Conservation (phyloP, 1,140 invertebrate genomes). For the Papilio glaucus region DNA sequence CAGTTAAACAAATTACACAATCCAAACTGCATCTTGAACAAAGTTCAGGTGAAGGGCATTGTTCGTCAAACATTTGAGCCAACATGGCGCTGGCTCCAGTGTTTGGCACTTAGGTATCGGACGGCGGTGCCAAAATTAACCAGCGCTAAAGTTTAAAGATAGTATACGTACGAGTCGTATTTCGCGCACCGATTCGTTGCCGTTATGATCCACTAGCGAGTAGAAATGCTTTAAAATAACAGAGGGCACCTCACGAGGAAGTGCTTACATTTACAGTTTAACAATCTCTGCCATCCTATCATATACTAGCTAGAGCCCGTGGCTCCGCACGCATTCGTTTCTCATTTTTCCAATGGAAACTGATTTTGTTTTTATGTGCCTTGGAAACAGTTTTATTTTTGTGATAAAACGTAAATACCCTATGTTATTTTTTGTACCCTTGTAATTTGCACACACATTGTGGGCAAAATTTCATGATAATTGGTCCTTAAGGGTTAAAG, state of each 20-base stretch:
- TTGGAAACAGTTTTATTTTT: no score
- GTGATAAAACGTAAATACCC: no score
- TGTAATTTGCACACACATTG: no score
- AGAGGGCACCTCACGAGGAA: not conserved
- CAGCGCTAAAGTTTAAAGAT: conserved; percentile 25
- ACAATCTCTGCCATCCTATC: no score
- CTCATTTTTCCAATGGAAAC: no score
- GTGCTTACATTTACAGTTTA: no score
- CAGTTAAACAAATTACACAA: not conserved
- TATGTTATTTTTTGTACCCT: no score
- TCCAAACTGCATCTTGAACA: not conserved
- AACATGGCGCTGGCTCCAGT: not conserved
- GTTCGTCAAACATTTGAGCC: conserved; percentile 11
- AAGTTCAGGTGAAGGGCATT: conserved; percentile 21
- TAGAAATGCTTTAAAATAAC: not conserved
- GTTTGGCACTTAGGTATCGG: not conserved
- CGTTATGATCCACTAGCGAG: not conserved
- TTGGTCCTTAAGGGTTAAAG: no score
- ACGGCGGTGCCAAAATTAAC: conserved; percentile 28
- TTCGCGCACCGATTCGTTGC: conserved; percentile 1
- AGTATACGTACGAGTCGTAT: conserved; percentile 21
- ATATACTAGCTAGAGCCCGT: no score
- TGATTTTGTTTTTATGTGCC: no score
- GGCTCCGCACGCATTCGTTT: no score
- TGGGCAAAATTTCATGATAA: no score